Percentiles rank a stretch among this genome's conserved stretches.
These are phyloP conservation scores for Drosophila subquinaria DNA, from an alignment of 2,888 invertebrate genomes.

Conservation along the genomic window DNA sequence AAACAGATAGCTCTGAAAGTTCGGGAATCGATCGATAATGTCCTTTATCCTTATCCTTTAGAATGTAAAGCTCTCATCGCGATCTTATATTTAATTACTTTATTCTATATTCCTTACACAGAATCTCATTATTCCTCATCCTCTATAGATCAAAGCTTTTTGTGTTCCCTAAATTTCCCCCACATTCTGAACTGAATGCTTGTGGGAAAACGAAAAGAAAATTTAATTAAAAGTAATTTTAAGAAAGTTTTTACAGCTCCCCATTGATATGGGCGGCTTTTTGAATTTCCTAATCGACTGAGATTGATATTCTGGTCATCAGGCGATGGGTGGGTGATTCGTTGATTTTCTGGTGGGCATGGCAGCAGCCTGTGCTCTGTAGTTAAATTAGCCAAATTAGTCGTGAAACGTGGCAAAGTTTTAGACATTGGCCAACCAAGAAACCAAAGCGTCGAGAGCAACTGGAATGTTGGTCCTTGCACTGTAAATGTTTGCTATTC, in stretches of 20 bases:
- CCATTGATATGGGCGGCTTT: slow-evolving; percentile 23
- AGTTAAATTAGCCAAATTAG: slow-evolving; percentile 73
- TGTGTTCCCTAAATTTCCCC: not conserved
- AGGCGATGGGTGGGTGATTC: not conserved
- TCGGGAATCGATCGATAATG: no score
- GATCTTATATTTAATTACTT: not conserved
- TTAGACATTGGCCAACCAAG: slow-evolving; percentile 35
- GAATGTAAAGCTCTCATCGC: no score
- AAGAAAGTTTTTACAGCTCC: slow-evolving; percentile 20
- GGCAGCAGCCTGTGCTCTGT: slow-evolving; percentile 31
- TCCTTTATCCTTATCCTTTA: no score
- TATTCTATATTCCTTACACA: not conserved
- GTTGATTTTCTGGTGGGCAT: not conserved
- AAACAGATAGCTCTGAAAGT: no score
- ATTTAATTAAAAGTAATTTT: slow-evolving; percentile 58
- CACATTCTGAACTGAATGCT: not conserved
- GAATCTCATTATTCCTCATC: not conserved
- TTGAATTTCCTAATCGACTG: slow-evolving; percentile 64
- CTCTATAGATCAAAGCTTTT: not conserved
- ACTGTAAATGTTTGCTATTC: slow-evolving; percentile 28
- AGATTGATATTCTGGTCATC: slow-evolving; percentile 60
- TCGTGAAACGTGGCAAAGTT: slow-evolving; percentile 53
- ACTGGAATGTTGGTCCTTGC: slow-evolving; percentile 10
- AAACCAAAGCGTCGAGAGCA: slow-evolving; percentile 18
- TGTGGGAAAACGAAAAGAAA: not conserved